Conservation (phyloP, 2,113 vertebrate species). For the Brachirus orientalis region DNA sequence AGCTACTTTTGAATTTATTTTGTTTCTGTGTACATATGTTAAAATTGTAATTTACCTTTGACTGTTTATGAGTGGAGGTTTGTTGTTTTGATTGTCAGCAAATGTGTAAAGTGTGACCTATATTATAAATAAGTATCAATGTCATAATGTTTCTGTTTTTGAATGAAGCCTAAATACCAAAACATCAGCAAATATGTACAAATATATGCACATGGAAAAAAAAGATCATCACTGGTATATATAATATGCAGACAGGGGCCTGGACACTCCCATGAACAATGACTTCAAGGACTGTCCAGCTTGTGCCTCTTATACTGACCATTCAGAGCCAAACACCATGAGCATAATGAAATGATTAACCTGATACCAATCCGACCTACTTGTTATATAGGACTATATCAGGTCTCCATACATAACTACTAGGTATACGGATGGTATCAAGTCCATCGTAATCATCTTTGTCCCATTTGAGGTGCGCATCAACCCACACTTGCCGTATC, state of each 20-base stretch:
- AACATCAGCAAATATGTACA: no score
- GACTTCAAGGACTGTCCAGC: conserved; percentile 55
- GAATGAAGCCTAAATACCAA: no score
- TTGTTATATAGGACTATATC: conserved; percentile 96
- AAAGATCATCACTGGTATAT: conserved; percentile 25
- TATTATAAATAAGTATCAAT: no score
- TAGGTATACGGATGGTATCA: conserved; percentile 91
- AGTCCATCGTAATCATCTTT: conserved; percentile 89
- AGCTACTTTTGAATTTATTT: no score
- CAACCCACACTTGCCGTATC: conserved; percentile 92
- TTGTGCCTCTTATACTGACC: conserved; percentile 55
- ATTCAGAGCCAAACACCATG: background rate
- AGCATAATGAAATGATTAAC: conserved; percentile 32
- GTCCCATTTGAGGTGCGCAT: conserved; percentile 87
- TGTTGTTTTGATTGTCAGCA: no score
- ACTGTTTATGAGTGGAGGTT: no score
- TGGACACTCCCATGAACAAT: conserved; percentile 62
- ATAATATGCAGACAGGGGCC: conserved; percentile 48
- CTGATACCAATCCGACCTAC: conserved; percentile 81
- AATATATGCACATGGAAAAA: background rate
- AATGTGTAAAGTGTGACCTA: no score
- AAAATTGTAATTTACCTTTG: no score
- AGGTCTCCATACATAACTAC: conserved; percentile 91
- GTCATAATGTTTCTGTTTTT: no score
- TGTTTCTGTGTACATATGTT: no score